phyloP scores from a whole-genome alignment of 1,140 invertebrate species.

The Dinothrombium tinctorium region DNA sequence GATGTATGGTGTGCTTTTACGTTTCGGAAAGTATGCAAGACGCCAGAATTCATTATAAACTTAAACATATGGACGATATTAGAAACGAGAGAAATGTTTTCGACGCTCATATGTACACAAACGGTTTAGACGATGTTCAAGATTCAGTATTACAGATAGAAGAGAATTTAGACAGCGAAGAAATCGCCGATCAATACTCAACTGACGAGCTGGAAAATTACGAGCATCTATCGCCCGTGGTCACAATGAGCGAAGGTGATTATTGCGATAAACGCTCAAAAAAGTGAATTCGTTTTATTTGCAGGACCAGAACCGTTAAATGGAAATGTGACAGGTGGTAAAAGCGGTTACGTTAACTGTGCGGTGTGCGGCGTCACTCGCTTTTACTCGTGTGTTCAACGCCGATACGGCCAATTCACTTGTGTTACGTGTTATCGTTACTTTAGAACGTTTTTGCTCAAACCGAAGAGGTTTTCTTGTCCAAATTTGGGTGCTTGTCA shows the following conservation, averaged over 20 bases:
- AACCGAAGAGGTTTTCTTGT: conserved; percentile 6
- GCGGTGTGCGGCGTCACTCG: conserved; percentile 8
- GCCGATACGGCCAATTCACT: conserved; percentile 9
- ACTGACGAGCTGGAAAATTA: too few relatives aligned
- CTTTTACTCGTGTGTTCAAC: conserved; percentile 9
- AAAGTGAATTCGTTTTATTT: too few relatives aligned
- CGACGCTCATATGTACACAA: too few relatives aligned
- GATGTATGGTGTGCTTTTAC: conserved; percentile 9
- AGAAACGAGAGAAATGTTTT: too few relatives aligned
- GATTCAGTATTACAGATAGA: too few relatives aligned
- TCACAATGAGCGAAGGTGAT: too few relatives aligned
- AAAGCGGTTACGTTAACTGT: conserved; percentile 7
- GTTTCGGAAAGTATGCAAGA: conserved; percentile 4
- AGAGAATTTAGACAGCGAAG: too few relatives aligned
- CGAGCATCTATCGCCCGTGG: too few relatives aligned
- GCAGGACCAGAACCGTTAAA: too few relatives aligned
- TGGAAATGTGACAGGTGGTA: neutral
- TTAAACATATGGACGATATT: conserved; percentile 9
- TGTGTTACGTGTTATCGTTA: conserved; percentile 10
- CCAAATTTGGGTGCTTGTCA: neutral
- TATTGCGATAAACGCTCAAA: too few relatives aligned
- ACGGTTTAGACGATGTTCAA: too few relatives aligned
- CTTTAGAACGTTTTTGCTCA: conserved; percentile 5
- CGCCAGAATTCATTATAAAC: conserved; percentile 6
- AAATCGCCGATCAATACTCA: too few relatives aligned